These are phyloP conservation scores for Galagoides demidoff DNA, from an alignment of 2,797 vertebrate genomes.

Conservation along the genomic window DNA sequence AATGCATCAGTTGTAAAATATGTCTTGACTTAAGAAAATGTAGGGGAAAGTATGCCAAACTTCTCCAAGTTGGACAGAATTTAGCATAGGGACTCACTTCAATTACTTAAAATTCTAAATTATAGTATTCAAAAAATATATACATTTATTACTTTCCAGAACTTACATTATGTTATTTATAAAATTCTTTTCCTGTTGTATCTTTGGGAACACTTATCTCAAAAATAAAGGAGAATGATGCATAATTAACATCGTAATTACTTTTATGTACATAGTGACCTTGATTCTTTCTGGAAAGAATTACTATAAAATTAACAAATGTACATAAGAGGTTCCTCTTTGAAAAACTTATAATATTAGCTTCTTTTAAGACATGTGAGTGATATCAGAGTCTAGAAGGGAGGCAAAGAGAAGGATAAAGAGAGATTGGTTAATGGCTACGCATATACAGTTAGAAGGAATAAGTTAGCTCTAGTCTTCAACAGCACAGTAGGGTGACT, in stretches of 20 bases:
- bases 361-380: background rate
- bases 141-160: background rate
- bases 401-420: background rate
- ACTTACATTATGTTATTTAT: background rate
- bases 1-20: background rate
- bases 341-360: background rate
- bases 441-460: background rate
- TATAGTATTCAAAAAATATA: background rate
- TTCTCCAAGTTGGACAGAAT: background rate
- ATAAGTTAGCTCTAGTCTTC: background rate
- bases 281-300: background rate
- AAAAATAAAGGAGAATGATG: background rate
- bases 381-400: background rate
- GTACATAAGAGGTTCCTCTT: too few species aligned
- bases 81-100: background rate
- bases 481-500: background rate
- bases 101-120: background rate
- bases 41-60: background rate
- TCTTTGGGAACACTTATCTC: accelerated
- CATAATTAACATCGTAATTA: too few species aligned
- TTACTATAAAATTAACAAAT: background rate
- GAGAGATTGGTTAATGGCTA: background rate
- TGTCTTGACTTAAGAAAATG: background rate
- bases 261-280: accelerated
- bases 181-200: background rate